Evolutionary conservation across 2,113 vertebrate species (phyloP).

Genomic region (Neoarius graeffei): DNA sequence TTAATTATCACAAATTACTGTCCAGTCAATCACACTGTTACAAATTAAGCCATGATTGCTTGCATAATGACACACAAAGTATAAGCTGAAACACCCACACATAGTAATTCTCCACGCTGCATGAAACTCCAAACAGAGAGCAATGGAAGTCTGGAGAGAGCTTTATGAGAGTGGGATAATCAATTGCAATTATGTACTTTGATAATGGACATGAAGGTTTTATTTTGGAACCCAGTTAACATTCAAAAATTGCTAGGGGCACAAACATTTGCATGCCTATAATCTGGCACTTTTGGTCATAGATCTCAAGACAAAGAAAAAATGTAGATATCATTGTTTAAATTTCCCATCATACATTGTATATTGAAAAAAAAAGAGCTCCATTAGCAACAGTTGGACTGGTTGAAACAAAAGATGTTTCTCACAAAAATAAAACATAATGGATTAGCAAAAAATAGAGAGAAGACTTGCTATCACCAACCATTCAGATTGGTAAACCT

Average conservation of each 20-base stretch:
- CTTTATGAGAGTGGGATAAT: conserved; percentile 67
- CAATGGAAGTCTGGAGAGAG: conserved; percentile 61
- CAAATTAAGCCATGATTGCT: conserved; percentile 36
- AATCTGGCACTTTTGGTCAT: conserved; percentile 57
- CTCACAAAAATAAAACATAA: conserved; percentile 34
- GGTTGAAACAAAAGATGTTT: conserved; percentile 39
- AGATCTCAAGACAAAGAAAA: conserved; percentile 57
- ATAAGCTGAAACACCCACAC: conserved; percentile 34
- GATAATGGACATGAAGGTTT: conserved; percentile 75
- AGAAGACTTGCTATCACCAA: conserved; percentile 19
- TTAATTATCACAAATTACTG: conserved; percentile 40
- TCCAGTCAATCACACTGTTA: conserved; percentile 40
- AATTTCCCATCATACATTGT: conserved; percentile 39
- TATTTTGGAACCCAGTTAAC: conserved; percentile 69
- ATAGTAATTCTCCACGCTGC: conserved; percentile 26
- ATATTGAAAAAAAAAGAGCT: neutral
- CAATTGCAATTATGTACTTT: conserved; percentile 73
- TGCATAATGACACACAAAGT: conserved; percentile 35
- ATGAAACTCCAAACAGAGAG: conserved; percentile 51
- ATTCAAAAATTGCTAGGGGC: conserved; percentile 68
- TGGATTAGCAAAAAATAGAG: neutral
- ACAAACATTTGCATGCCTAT: conserved; percentile 69
- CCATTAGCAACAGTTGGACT: conserved; percentile 45
- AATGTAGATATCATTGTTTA: conserved; percentile 43
- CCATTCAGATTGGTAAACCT: conserved; percentile 57